These are phyloP conservation scores for Oegoconia quadripuncta DNA, from an alignment of 2,888 invertebrate genomes.

Conservation along the genomic window DNA sequence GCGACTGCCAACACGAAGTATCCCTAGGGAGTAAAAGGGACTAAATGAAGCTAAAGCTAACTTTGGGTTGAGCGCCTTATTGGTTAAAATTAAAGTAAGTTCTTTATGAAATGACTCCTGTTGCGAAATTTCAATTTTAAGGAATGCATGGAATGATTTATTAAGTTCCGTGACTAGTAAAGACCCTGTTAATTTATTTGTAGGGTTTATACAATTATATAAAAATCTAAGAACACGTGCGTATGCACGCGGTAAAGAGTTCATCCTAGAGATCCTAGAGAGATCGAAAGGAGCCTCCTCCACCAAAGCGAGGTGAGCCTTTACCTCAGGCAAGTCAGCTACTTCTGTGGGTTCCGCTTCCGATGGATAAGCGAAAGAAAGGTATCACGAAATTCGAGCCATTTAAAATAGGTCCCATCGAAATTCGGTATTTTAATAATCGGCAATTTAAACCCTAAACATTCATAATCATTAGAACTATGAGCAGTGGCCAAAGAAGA, in stretches of 20 bases:
- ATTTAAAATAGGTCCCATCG: slow-evolving; percentile 6
- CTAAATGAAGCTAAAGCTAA: slow-evolving; percentile 9
- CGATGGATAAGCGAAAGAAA: slow-evolving; percentile 2
- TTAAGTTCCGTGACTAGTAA: neutral
- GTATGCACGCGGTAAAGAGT: neutral
- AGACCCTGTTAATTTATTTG: neutral
- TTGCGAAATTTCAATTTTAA: slow-evolving; percentile 4
- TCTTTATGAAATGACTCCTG: slow-evolving; percentile 1
- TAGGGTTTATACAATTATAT: slow-evolving; percentile 4
- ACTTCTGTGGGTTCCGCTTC: too few relatives aligned
- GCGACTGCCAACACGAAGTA: slow-evolving; percentile 18
- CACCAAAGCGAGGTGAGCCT: neutral
- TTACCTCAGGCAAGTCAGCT: slow-evolving; percentile 1
- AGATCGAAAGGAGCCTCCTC: neutral
- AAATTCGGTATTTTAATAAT: slow-evolving; percentile 4
- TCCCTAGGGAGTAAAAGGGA: slow-evolving; percentile 11
- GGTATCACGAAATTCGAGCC: slow-evolving; percentile 7
- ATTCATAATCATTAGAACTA: neutral
- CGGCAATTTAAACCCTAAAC: slow-evolving; percentile 4
- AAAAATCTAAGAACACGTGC: slow-evolving; percentile 2
- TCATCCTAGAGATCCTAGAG: neutral
- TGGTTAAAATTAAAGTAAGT: neutral
- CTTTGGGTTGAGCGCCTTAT: slow-evolving; percentile 3
- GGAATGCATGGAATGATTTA: neutral
- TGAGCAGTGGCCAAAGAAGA: neutral